Base-by-base conservation (phyloP, 2,797 vertebrate genomes). In the Scomberomorus guttatus region DNA sequence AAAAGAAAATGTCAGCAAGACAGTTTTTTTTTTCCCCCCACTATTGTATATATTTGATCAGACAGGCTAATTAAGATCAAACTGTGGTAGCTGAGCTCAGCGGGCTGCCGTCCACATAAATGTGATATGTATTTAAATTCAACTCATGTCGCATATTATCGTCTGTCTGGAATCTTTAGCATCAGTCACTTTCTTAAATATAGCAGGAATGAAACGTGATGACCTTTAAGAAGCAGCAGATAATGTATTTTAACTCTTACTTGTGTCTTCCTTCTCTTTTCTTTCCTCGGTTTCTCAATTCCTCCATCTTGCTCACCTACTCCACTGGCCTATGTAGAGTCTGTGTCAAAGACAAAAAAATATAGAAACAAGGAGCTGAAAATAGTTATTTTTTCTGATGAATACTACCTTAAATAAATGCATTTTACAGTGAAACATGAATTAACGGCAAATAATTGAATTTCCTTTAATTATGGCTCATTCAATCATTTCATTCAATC, bases 221-320 rank as follows among this genome's bases (percentile, higher is more conserved):
- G 18, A 83, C 18, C 54, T 54, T 59, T 1, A 42, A 14, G 14
- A 77, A 18, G 44, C 10, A 64, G 37, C 11, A 64, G 0, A 2
- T 4, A 5, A 1, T 20, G 11, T 6, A 37, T 7, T 48, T 17
- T 3, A 20, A 6, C 64, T 52, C 57, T 83, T 90, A 96, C 95
- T 86, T 93, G 84, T 95, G 94, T 56, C 95, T 83, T 14, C 61
- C 79, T 5, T 95, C 93, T 78, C 93, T 89, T 58, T 93, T 94
- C 32, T 80, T 85, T 22, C 81, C 85, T 85, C 95, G 85, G 17
- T 76, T 42, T 86, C 77, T 95, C 0, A 94, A 25, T 0, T 95
- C 94, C 39, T 95, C 95, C 95, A 95, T 95, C 27, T 56, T 84
- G 54, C 37, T 69, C 7, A 39, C 57, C 42, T 69, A 63, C 18